A percentile compares a stretch with the other conserved stretches of the same genome.
phyloP scores from a whole-genome alignment of 2,113 vertebrate genomes.

The Acanthochromis polyacanthus region DNA sequence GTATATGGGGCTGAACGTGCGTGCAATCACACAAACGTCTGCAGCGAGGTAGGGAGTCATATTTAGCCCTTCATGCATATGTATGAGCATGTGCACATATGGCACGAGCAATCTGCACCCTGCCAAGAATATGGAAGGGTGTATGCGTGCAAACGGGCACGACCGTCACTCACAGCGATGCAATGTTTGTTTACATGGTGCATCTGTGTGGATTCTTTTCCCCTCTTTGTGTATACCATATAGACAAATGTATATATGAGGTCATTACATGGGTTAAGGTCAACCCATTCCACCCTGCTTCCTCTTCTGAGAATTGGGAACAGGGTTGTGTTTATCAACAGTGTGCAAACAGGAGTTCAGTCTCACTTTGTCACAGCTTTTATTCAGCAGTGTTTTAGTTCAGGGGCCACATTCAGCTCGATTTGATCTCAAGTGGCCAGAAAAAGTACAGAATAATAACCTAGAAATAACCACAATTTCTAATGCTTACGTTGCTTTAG shows the following conservation, averaged over 20 bases:
- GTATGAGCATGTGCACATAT: slow-evolving; percentile 23
- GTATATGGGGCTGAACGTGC: background rate
- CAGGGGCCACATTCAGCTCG: too few species aligned
- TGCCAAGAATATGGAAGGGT: slow-evolving; percentile 28
- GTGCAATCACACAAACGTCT: background rate
- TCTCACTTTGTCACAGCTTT: slow-evolving; percentile 13
- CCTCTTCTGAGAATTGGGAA: slow-evolving; percentile 56
- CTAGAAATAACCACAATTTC: too few species aligned
- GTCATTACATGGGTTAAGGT: background rate
- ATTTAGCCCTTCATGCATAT: slow-evolving; percentile 28
- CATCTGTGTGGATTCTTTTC: slow-evolving; percentile 10
- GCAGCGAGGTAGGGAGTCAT: background rate
- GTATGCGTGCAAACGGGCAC: slow-evolving; percentile 25
- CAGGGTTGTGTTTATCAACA: slow-evolving; percentile 26
- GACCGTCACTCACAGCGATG: slow-evolving; percentile 45
- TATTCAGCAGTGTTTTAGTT: background rate
- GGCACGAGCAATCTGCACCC: slow-evolving; percentile 10
- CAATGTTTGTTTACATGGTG: slow-evolving; percentile 25
- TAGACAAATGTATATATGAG: background rate
- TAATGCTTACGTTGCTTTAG: too few species aligned
- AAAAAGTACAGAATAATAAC: too few species aligned
- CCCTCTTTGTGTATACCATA: background rate
- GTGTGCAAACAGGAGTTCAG: background rate
- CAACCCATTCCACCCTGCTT: slow-evolving; percentile 1
- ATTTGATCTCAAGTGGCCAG: too few species aligned